Conservation (phyloP, 2,888 invertebrate genomes). For the Noctua comes region DNA sequence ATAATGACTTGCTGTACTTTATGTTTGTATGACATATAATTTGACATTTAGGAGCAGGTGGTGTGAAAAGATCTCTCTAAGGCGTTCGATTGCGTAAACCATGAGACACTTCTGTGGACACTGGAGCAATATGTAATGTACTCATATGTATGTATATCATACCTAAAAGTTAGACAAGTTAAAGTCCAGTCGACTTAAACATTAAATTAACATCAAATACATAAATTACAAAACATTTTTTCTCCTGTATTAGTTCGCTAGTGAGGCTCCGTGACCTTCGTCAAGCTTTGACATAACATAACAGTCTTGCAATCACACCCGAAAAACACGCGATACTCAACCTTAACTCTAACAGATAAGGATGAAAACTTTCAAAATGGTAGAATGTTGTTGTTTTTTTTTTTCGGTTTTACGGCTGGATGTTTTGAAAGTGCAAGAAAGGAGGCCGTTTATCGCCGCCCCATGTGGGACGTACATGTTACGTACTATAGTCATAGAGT, state of each 20-base stretch:
- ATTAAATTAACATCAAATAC: neutral
- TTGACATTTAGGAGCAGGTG: neutral
- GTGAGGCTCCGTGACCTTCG: neutral
- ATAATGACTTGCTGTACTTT: neutral
- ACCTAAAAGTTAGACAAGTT: no score
- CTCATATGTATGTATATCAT: no score
- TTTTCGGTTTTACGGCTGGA: constrained; percentile 66
- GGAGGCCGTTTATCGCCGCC: constrained; percentile 69
- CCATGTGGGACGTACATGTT: constrained; percentile 56
- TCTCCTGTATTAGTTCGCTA: neutral
- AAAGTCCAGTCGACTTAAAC: neutral
- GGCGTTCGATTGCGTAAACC: no score
- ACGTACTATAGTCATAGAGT: constrained; percentile 24
- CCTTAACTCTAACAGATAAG: constrained; percentile 12
- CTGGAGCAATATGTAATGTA: no score
- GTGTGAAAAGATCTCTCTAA: no score
- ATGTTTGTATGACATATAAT: neutral
- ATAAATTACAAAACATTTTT: constrained; percentile 5
- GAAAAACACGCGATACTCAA: constrained; percentile 2
- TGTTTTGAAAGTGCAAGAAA: constrained; percentile 71
- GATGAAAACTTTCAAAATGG: constrained; percentile 15
- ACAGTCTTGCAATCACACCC: constrained; percentile 1
- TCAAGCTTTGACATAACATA: constrained; percentile 27
- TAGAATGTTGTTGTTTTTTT: constrained; percentile 40
- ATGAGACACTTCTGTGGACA: no score